A percentile compares a stretch with the other conserved stretches of the same genome.
Evolutionary conservation across 2,888 invertebrate genomes (phyloP).

Genomic region (Melanophora roralis): DNA sequence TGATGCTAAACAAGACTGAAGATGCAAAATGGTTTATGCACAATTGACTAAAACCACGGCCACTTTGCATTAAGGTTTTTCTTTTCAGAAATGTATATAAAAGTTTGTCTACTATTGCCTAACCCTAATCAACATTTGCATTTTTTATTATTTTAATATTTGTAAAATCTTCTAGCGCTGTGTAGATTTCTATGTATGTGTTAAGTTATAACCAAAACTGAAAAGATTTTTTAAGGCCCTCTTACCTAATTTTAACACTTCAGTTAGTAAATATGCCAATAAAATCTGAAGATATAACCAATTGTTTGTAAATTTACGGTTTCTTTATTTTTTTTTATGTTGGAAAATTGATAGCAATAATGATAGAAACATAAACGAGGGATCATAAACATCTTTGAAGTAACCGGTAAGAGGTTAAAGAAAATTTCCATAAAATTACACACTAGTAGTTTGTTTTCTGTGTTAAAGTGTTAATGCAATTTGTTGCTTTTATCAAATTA

Average conservation of each 20-base stretch:
- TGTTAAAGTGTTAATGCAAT: slow-evolving; percentile 25
- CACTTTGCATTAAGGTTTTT: slow-evolving; percentile 29
- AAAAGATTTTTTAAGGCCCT: background rate
- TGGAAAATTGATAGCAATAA: background rate
- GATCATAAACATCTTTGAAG: background rate
- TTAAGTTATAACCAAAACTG: background rate
- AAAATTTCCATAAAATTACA: background rate
- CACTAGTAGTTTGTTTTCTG: slow-evolving; percentile 21
- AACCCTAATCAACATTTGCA: slow-evolving; percentile 26
- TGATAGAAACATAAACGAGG: background rate
- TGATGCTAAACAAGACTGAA: slow-evolving; percentile 7
- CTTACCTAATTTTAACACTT: slow-evolving; percentile 53
- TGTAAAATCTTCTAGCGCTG: background rate
- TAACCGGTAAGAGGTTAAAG: background rate
- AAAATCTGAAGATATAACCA: slow-evolving; percentile 36
- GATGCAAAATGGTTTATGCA: slow-evolving; percentile 47
- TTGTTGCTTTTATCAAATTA: background rate
- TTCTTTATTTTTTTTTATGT: background rate
- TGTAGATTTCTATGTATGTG: background rate
- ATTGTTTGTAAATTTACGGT: background rate
- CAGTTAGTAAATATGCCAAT: slow-evolving; percentile 47
- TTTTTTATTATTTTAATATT: background rate
- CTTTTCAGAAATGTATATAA: background rate
- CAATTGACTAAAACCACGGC: slow-evolving; percentile 52
- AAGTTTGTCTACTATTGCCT: background rate